Conservation (phyloP, 2,888 invertebrate species). For the Drosophila engyochracea region DNA sequence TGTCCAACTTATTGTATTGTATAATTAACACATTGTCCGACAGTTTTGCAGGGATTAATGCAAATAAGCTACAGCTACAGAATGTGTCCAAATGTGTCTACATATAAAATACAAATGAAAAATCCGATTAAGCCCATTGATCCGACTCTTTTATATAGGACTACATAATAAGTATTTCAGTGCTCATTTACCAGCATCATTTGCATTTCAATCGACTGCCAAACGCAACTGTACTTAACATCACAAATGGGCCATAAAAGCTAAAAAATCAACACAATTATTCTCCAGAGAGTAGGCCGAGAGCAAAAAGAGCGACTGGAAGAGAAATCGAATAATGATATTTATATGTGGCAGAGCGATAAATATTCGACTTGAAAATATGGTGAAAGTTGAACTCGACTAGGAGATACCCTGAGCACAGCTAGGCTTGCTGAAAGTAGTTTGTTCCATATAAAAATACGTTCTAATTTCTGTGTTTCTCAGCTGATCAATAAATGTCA, state of each 20-base stretch:
- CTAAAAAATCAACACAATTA: not conserved
- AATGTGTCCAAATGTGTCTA: constrained; percentile 6
- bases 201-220: constrained; percentile 2
- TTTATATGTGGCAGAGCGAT: not conserved
- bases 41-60: constrained; percentile 35
- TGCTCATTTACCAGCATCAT: constrained; percentile 13
- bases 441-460: not conserved
- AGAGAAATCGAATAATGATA: not conserved
- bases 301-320: not conserved
- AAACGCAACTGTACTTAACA: constrained; percentile 3
- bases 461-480: not conserved
- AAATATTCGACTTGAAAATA: not conserved
- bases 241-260: not conserved
- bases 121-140: constrained; percentile 47
- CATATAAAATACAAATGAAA: constrained; percentile 19
- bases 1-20: constrained; percentile 23
- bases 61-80: constrained; percentile 32
- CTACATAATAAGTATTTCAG: not conserved
- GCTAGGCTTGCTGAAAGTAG: not conserved
- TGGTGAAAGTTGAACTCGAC: not conserved
- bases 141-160: constrained; percentile 19
- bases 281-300: not conserved
- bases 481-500: not conserved
- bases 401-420: not conserved
- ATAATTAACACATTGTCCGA: constrained; percentile 57